Evolutionary conservation across 2,113 vertebrate species (phyloP), one percentile per base, ranked within the genome.

Genomic region (Tor tambroides): DNA sequence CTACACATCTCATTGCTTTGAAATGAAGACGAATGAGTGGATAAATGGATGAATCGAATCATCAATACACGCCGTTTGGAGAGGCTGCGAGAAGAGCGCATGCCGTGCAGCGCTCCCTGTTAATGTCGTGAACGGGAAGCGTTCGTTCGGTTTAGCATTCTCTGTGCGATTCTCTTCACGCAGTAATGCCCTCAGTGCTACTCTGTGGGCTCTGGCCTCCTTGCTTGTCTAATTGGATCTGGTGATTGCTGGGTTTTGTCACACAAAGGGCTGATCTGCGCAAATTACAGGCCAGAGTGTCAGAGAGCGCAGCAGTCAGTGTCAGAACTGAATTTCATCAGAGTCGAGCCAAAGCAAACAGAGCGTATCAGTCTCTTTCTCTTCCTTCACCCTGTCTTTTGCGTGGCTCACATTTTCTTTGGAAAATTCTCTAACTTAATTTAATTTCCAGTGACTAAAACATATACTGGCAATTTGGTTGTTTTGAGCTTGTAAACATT

Each of bases 191-290:
- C 49, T 59, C 59, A 14, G 86, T 54, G 71, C 19, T 78, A 51
- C 72, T 67, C 49, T 71, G 77, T 77, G 65, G 17, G 46, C 32
- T 83, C 80, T 87, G 72, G 59, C 30, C 77, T 54, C 3, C 81
- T 85, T 63, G 67, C 82, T 85, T 80, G 65, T 83, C 82, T 89
- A 90, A 92, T 88, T 91, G 87, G 80, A 67, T 91, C 63, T 28
- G 65, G 75, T 89, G 87, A 90, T 87, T 86, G 76, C 71, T 11
- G 54, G 21, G 56, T 79, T 87, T 84, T 86, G 80, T 78, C 84
- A 87, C 78, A 85, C 32, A 89, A 80, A 84, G 61, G 38, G 76
- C 51, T 85, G 81, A 88, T 81, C 75, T 80, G 65, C 26, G 43
- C 86, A 89, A 84, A 86, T 88, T 90, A 84, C 86, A 86, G 77